Conservation (phyloP, 1,140 invertebrate species). For the Rhysida immarginata region DNA sequence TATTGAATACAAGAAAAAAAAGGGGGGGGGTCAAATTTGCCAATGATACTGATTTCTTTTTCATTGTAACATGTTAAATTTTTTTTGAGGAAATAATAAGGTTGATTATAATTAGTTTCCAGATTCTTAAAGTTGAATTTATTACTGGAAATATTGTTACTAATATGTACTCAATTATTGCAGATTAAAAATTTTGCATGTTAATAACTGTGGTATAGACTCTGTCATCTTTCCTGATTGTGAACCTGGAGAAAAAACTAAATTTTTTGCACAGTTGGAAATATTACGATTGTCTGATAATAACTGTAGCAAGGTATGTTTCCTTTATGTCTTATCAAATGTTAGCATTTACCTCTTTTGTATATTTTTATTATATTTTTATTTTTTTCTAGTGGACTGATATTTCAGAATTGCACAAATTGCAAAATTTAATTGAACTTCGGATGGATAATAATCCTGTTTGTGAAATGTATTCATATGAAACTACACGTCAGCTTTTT, state of each 20-base stretch:
- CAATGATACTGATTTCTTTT: too few relatives aligned
- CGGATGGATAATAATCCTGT: constrained; percentile 57
- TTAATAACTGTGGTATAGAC: constrained; percentile 20
- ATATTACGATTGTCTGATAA: constrained; percentile 37
- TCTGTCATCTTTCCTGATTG: constrained; percentile 29
- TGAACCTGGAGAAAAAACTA: constrained; percentile 27
- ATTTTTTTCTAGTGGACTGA: constrained; percentile 45
- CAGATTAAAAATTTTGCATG: constrained; percentile 26
- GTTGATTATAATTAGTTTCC: too few relatives aligned
- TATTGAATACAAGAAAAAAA: too few relatives aligned
- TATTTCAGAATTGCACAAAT: constrained; percentile 66
- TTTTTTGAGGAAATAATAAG: too few relatives aligned
- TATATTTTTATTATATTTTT: too few relatives aligned
- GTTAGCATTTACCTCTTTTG: too few relatives aligned
- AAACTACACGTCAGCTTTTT: constrained; percentile 54
- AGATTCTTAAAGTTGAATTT: too few relatives aligned
- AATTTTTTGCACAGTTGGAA: constrained; percentile 34
- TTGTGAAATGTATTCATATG: constrained; percentile 43
- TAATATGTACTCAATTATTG: too few relatives aligned
- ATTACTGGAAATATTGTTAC: too few relatives aligned
- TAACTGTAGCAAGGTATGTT: constrained; percentile 34
- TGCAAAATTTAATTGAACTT: constrained; percentile 49
- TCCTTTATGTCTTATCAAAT: too few relatives aligned
- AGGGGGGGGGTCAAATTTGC: too few relatives aligned
- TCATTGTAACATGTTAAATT: too few relatives aligned